Evolutionary conservation across 2,113 vertebrate species (phyloP).

Genomic region (Lasiurus borealis): DNA sequence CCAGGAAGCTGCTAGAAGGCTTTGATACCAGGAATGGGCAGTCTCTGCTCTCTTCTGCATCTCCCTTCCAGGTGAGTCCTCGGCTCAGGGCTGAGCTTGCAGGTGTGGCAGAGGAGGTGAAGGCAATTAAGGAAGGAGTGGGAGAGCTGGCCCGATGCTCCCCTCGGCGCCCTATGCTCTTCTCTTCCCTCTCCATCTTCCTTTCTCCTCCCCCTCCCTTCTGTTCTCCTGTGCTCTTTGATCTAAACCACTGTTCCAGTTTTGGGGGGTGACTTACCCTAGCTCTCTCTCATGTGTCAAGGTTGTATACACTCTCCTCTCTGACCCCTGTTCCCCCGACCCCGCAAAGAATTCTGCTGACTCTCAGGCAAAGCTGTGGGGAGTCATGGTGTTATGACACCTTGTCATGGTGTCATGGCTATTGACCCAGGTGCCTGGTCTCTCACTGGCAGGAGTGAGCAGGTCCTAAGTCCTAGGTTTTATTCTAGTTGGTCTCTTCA

Average conservation of each 20-base stretch:
- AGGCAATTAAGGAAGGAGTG: neutral
- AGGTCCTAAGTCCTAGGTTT: neutral
- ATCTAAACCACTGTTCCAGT: neutral
- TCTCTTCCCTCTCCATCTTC: neutral
- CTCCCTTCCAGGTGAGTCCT: neutral
- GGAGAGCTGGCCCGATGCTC: neutral
- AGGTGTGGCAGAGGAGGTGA: neutral
- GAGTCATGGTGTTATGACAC: neutral
- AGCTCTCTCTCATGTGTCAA: neutral
- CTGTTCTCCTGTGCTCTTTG: neutral
- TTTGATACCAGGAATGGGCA: neutral
- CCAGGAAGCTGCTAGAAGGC: neutral
- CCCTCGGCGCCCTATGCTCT: neutral
- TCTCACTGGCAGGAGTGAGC: neutral
- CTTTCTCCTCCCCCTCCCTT: too few relatives aligned
- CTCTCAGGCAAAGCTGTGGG: neutral
- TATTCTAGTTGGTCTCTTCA: neutral
- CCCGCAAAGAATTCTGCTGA: neutral
- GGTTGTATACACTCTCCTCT: neutral
- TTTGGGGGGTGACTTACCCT: neutral
- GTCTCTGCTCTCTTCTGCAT: neutral
- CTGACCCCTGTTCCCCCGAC: fast-evolving
- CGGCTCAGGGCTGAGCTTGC: neutral
- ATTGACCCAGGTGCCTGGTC: neutral
- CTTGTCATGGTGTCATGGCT: neutral